Evolutionary conservation across 2,797 vertebrate species (phyloP).

Genomic region (Ambastaia sidthimunki): DNA sequence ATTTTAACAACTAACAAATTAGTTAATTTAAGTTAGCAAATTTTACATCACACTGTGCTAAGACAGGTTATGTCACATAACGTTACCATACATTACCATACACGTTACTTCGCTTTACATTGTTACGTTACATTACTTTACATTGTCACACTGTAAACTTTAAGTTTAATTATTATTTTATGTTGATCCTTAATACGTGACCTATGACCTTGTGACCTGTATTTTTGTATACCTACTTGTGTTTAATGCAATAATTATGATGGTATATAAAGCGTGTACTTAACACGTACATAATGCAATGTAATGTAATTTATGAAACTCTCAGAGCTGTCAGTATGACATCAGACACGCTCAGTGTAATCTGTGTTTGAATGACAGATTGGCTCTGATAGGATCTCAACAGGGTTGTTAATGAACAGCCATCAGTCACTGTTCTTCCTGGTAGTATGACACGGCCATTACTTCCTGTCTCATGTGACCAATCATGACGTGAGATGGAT

Average conservation of each 20-base stretch:
- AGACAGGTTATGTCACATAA: no score
- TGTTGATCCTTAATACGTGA: not conserved
- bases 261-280: no score
- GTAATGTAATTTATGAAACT: not conserved
- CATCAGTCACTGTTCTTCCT: slow-evolving; percentile 64
- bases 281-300: not conserved
- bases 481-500: slow-evolving; percentile 66
- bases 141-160: no score
- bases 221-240: no score
- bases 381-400: slow-evolving; percentile 53
- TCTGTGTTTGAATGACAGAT: slow-evolving; percentile 67
- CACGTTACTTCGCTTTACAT: no score
- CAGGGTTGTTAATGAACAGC: slow-evolving; percentile 56
- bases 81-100: not conserved
- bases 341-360: slow-evolving; percentile 69
- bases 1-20: no score
- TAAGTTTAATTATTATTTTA: no score
- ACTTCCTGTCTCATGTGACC: slow-evolving; percentile 71
- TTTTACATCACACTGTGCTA: not conserved
- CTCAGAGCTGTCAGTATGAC: not conserved
- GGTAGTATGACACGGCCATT: slow-evolving; percentile 76
- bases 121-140: not conserved
- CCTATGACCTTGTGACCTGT: not conserved
- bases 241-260: no score
- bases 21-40: no score